These are phyloP conservation scores for Phrixothrix hirtus DNA, from an alignment of 2,888 invertebrate genomes.

Conservation along the genomic window DNA sequence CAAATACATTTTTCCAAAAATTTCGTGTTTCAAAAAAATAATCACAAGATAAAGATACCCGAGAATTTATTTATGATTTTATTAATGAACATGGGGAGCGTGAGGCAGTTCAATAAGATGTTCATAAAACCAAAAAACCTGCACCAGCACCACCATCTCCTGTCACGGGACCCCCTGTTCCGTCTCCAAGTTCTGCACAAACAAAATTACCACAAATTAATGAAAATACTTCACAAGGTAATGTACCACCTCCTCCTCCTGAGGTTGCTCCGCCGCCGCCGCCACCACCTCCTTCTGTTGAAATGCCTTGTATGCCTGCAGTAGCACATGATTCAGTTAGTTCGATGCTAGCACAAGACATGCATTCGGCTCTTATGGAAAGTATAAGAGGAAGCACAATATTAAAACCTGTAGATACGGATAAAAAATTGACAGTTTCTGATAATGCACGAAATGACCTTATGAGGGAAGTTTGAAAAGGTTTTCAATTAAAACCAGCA, in stretches of 20 bases:
- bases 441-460: slow-evolving; percentile 75
- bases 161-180: slow-evolving; percentile 48
- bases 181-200: slow-evolving; percentile 47
- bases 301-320: slow-evolving; percentile 28
- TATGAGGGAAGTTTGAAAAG: slow-evolving; percentile 84
- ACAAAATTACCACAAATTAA: slow-evolving; percentile 33
- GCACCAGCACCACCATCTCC: slow-evolving; percentile 41
- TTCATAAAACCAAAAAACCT: slow-evolving; percentile 34
- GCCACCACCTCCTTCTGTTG: slow-evolving; percentile 47
- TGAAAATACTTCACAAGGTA: slow-evolving; percentile 8
- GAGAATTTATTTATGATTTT: slow-evolving; percentile 91
- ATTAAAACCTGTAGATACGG: slow-evolving; percentile 70
- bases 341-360: slow-evolving; percentile 20
- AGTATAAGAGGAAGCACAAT: slow-evolving; percentile 80
- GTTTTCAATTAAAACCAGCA: slow-evolving; percentile 78
- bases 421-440: slow-evolving; percentile 45
- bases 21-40: slow-evolving; percentile 80
- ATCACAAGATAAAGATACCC: slow-evolving; percentile 80
- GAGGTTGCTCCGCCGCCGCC: slow-evolving; percentile 37
- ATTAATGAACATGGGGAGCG: slow-evolving; percentile 83
- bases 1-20: slow-evolving; percentile 72
- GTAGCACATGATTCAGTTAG: background rate
- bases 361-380: slow-evolving; percentile 73
- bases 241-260: slow-evolving; percentile 39
- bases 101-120: slow-evolving; percentile 64